These are phyloP conservation scores for Cassiopea andromeda DNA, from an alignment of 30 jellyfish, hydroid and myxozoan species.

Conservation along the genomic window DNA sequence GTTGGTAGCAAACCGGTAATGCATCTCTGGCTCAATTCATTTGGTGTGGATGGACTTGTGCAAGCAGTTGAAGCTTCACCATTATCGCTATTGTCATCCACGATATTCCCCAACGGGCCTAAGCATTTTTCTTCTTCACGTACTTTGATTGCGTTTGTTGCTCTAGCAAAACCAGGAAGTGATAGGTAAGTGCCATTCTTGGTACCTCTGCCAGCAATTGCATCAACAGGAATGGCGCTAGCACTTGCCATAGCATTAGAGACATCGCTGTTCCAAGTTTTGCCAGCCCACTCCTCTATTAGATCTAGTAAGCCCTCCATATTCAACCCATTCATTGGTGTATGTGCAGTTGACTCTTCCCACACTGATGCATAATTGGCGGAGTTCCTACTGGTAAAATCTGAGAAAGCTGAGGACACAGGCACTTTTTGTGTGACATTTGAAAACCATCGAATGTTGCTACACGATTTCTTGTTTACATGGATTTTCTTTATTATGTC, in stretches of 20 bases:
- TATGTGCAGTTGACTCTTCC: not conserved
- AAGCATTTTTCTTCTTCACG: too few relatives aligned
- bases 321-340: not conserved
- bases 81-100: too few relatives aligned
- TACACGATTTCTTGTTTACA: not conserved
- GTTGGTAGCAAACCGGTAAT: not conserved
- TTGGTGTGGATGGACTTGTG: too few relatives aligned
- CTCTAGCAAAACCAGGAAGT: too few relatives aligned
- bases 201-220: not conserved
- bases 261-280: not conserved
- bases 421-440: not conserved
- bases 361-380: not conserved
- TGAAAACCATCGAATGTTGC: conserved; percentile 9
- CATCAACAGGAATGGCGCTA: not conserved
- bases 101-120: too few relatives aligned
- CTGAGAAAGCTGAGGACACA: not conserved
- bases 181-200: too few relatives aligned
- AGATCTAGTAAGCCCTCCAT: not conserved
- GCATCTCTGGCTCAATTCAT: not conserved
- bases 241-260: not conserved
- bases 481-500: not conserved
- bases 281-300: not conserved
- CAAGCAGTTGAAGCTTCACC: too few relatives aligned
- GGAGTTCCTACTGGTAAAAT: not conserved
- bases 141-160: too few relatives aligned